phyloP scores from a whole-genome alignment of 2,888 invertebrate genomes.

The Halocaridina rubra region DNA sequence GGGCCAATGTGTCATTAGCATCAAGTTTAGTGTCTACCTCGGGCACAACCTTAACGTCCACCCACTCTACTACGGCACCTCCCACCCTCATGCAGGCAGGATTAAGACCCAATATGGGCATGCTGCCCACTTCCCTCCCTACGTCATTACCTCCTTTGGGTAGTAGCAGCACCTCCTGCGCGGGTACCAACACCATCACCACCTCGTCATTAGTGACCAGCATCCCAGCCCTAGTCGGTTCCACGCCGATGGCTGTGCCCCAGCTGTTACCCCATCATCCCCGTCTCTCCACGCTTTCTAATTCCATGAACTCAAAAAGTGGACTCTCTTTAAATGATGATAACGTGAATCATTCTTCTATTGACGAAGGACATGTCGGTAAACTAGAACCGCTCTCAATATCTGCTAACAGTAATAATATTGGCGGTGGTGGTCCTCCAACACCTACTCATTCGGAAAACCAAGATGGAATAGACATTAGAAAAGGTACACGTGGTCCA shows the following conservation, averaged over 20 bases:
- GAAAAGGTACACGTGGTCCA: constrained; percentile 74
- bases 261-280: constrained; percentile 48
- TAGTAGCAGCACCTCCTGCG: constrained; percentile 23
- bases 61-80: constrained; percentile 37
- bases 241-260: constrained; percentile 46
- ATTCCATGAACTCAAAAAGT: constrained; percentile 39
- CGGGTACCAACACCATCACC: constrained; percentile 42
- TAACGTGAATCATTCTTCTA: constrained; percentile 32
- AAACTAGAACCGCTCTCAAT: constrained; percentile 58
- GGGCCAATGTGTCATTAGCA: constrained; percentile 30
- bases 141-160: constrained; percentile 32
- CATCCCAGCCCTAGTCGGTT: constrained; percentile 31
- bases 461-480: constrained; percentile 73
- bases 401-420: constrained; percentile 59
- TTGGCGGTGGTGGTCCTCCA: constrained; percentile 75
- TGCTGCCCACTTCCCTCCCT: constrained; percentile 42
- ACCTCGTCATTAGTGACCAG: constrained; percentile 24
- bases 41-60: constrained; percentile 49
- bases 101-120: constrained; percentile 31
- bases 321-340: constrained; percentile 5
- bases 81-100: constrained; percentile 34
- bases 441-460: constrained; percentile 81
- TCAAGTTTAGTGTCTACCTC: constrained; percentile 37
- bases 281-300: constrained; percentile 46
- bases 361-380: constrained; percentile 48